Base-by-base conservation (phyloP, 2,888 invertebrate species). In the Himalopsyche japonica region DNA sequence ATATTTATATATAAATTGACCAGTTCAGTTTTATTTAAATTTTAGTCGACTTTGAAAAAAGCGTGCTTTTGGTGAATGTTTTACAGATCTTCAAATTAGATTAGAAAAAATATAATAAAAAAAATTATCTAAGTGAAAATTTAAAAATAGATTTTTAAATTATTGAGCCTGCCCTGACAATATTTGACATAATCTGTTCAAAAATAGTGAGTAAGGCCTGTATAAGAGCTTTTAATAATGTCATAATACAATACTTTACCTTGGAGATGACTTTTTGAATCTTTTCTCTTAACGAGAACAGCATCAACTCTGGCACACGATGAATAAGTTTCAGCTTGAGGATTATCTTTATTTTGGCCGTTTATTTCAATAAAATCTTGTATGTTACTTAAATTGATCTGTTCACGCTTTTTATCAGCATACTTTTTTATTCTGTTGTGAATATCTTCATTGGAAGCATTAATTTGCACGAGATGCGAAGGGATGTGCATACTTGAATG, bases 241-340 rank as follows among this genome's bases (percentile, higher is more conserved):
- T 43, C 43, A 43, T 20, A 48, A 64, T 43, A 34, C 57, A 77
- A 43, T 30, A 79, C 32, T 80, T 83, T 90, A 96, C 97, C 95
- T 93, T 95, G 95, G 83, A 97, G 92, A 90, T 96, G 97, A 87
- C 96, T 95, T 89, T 95, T 96, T 0, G 95, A 95, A 88, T 95
- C 95, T 87, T 94, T 95, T 81, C 95, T 92, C 87, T 94, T 95
- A 4, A 95, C 92, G 85, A 96, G 93, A 87, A 94, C 93, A 64
- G 97, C 95, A 89, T 96, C 93, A 18, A 96, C 94, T 88, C 97
- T 91, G 0, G 97, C 97, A 90, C 97, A 97, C 0, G 94, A 94
- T 87, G 91, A 92, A 57, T 57, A 57, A 10, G n/a, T 20, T 87
- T 92, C 91, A 32, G 91, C 91, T 83, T 92, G 92, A 79, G 27